Conservation (phyloP, 1,140 invertebrate species). For the Trypoxylus dichotomus region DNA sequence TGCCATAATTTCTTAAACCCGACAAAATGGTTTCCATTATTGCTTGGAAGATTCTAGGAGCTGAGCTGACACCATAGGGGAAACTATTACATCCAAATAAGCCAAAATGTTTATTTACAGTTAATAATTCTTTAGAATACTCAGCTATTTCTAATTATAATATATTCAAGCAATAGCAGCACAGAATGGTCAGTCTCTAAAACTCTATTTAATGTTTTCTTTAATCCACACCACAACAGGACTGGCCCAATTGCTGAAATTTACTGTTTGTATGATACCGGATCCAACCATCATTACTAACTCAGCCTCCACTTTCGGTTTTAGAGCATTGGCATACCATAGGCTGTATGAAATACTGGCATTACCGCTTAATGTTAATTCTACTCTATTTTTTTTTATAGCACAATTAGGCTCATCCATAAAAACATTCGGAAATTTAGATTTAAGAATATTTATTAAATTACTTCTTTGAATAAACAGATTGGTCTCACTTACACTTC, state of each 20-base stretch:
- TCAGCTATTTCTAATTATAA: slow-evolving; percentile 46
- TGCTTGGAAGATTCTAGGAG: slow-evolving; percentile 47
- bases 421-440: neutral
- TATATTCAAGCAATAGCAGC: slow-evolving; percentile 1
- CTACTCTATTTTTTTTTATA: too few relatives aligned
- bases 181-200: slow-evolving; percentile 23
- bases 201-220: slow-evolving; percentile 18
- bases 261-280: slow-evolving; percentile 25
- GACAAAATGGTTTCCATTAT: slow-evolving; percentile 45
- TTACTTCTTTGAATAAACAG: neutral
- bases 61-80: slow-evolving; percentile 46
- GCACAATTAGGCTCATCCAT: neutral
- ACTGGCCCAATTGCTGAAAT: neutral
- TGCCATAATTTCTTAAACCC: slow-evolving; percentile 34
- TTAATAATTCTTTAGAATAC: slow-evolving; percentile 44
- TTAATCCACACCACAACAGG: slow-evolving; percentile 42
- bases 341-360: neutral
- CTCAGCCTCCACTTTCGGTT: slow-evolving; percentile 22
- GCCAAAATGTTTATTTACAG: neutral
- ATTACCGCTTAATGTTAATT: too few relatives aligned
- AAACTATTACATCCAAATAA: slow-evolving; percentile 38
- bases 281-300: too few relatives aligned
- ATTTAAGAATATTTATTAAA: neutral
- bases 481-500: neutral
- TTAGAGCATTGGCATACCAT: slow-evolving; percentile 19